Percentiles rank a stretch among this genome's conserved stretches.
phyloP scores from a whole-genome alignment of 1,140 invertebrate genomes.

The Metopolophium dirhodum region DNA sequence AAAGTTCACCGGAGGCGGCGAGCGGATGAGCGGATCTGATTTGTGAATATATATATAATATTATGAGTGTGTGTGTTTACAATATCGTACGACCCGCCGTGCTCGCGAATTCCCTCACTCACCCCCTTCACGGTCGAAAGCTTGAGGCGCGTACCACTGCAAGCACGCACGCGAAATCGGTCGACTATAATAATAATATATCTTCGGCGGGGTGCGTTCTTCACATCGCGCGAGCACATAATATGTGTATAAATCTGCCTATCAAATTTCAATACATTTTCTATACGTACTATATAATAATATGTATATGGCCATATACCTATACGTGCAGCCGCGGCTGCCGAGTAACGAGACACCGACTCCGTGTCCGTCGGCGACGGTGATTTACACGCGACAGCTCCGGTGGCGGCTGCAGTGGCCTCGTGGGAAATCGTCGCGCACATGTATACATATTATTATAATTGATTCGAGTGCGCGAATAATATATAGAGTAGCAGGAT shows the following conservation, averaged over 20 bases:
- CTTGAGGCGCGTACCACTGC: not conserved
- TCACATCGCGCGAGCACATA: not conserved
- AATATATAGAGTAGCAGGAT: not conserved
- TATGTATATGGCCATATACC: no score
- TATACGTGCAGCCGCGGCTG: no score
- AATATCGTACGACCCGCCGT: not conserved
- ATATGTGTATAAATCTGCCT: slow-evolving; percentile 16
- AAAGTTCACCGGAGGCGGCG: slow-evolving; percentile 38
- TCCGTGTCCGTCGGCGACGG: slow-evolving; percentile 2
- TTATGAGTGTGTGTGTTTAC: not conserved
- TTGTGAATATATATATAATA: not conserved
- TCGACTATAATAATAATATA: not conserved
- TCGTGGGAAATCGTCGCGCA: slow-evolving; percentile 45
- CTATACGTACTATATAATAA: no score
- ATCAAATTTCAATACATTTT: slow-evolving; percentile 23
- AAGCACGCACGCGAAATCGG: not conserved
- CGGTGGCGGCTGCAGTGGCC: not conserved
- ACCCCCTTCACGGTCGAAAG: not conserved
- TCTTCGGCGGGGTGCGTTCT: not conserved
- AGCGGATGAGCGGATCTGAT: slow-evolving; percentile 36
- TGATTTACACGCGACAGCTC: slow-evolving; percentile 4
- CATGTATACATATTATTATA: not conserved
- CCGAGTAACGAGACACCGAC: not conserved
- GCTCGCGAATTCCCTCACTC: not conserved
- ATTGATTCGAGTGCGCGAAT: not conserved